Conservation (phyloP, 2,797 vertebrate genomes). For the Cercopithecus petaurista region DNA sequence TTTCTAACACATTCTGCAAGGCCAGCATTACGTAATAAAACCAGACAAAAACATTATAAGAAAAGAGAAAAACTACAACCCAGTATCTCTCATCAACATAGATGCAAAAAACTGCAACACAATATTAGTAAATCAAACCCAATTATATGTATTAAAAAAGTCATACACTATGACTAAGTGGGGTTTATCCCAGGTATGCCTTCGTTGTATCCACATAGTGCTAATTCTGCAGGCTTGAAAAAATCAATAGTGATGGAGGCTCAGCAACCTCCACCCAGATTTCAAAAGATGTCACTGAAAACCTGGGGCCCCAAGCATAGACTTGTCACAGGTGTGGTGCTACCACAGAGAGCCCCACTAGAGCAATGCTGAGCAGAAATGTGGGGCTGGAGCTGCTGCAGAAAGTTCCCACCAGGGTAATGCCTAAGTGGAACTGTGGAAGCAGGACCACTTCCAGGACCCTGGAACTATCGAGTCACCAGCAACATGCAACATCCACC, state of each 20-base stretch:
- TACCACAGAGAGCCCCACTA: neutral
- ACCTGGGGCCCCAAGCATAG: neutral
- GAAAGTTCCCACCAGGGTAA: neutral
- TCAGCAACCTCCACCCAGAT: neutral
- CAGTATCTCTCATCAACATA: neutral
- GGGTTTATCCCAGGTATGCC: neutral
- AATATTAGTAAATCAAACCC: neutral
- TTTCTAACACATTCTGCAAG: neutral
- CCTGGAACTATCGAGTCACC: neutral
- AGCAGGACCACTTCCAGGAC: neutral
- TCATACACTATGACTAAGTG: neutral
- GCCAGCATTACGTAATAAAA: neutral
- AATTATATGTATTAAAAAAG: neutral
- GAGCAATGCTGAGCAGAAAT: neutral
- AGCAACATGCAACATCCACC: neutral
- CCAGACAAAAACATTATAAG: neutral
- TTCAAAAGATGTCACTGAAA: neutral
- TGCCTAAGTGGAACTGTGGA: neutral
- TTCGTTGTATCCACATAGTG: neutral
- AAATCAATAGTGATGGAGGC: neutral
- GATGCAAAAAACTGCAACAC: neutral
- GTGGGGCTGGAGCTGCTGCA: neutral
- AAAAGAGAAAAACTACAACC: neutral
- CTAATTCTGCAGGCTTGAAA: neutral
- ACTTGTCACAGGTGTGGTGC: neutral